Evolutionary conservation across 2,888 invertebrate species (phyloP), one percentile per base, ranked within the genome.

Genomic region (Hartigia nigra): DNA sequence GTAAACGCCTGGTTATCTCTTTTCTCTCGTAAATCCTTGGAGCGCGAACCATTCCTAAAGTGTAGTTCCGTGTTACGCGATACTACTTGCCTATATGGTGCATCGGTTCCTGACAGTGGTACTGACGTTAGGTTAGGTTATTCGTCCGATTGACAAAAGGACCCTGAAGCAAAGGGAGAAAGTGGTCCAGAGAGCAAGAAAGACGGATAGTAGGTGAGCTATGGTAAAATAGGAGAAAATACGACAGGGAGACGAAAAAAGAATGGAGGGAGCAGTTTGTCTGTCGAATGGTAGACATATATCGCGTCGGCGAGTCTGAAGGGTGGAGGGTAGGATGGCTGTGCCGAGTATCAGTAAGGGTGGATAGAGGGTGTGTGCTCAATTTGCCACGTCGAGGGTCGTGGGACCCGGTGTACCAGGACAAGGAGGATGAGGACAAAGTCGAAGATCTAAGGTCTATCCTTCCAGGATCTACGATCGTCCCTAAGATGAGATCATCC

Each of bases 401-500:
- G 86, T 85, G 86, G 84, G 86, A 86, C 83, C 84, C 86, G 84
- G 81, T 88, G 88, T 87, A 87, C 86, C 86, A 76, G 76, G 76
- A 75, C 79, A 79, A 75, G 79, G 78, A 79, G 84, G 78, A 77
- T 37, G 84, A 84, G 72, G 86, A 84, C 84, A 85, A 86, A 84
- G 83, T 84, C 78, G 82, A 87, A 91, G 90, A 91, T 90, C 89
- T 90, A 91, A 87, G 87, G 88, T 88, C 90, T 88, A 87, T 87
- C 88, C 88, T 89, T 85, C 85, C 88, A 89, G 90, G 90, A 91
- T 91, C 88, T 91, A 91, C 90, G 91, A 90, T 86, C 90, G 76
- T 76, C 74, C 55, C 76, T 89, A 89, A 90, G 90, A 91, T 91
- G 91, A 91, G 91, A 91, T 91, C 91, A 78, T 74, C 80, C 69